Evolutionary conservation across 2,797 vertebrate genomes (phyloP).

Genomic region (Molothrus ater): DNA sequence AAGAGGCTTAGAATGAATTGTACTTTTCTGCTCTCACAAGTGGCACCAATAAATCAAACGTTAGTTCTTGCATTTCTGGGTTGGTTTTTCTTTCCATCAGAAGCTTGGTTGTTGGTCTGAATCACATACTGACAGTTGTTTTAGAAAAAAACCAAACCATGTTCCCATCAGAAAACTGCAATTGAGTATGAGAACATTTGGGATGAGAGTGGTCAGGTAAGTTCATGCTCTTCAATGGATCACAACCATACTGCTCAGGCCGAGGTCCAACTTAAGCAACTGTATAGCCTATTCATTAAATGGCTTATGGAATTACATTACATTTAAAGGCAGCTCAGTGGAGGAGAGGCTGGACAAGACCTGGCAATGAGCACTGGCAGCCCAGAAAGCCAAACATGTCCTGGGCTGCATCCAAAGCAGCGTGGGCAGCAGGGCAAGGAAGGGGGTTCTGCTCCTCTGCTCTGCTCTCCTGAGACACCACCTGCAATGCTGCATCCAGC

Average conservation of each 20-base stretch:
- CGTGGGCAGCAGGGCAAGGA: neutral
- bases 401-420: neutral
- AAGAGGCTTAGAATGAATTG: conserved; percentile 68
- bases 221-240: neutral
- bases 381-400: neutral
- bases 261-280: neutral
- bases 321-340: neutral
- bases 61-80: neutral
- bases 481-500: neutral
- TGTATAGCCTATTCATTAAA: neutral
- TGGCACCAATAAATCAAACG: conserved; percentile 64
- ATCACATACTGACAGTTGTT: neutral
- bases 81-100: neutral
- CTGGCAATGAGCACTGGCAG: neutral
- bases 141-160: neutral
- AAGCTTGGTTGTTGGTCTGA: neutral
- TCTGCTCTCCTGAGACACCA: neutral
- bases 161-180: neutral
- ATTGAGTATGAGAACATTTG: neutral
- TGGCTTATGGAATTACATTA: neutral
- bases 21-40: conserved; percentile 70
- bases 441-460: neutral
- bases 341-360: neutral
- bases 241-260: neutral
- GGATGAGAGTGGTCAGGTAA: neutral